Evolutionary conservation across 2,797 vertebrate genomes (phyloP).

Genomic region (Brachyrhaphis roseni): DNA sequence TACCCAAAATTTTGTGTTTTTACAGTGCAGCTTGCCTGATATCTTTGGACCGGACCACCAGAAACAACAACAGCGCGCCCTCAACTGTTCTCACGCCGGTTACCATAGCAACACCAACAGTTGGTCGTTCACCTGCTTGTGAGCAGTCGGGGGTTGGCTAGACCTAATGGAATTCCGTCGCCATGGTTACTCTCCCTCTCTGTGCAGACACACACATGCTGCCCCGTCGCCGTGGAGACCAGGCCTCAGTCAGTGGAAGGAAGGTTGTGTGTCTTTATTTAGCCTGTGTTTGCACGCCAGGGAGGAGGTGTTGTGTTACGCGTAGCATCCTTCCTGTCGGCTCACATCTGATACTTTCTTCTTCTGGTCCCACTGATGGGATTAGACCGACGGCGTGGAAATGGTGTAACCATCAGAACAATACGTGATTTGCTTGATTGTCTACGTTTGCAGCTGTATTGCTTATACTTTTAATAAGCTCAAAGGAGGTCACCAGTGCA

Average conservation of each 20-base stretch:
- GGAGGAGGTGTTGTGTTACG: background rate
- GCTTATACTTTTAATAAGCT: background rate
- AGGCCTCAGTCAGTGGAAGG: background rate
- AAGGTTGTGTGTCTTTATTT: constrained; percentile 8
- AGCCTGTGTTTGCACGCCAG: background rate
- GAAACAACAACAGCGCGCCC: background rate
- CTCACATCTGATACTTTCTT: constrained; percentile 1
- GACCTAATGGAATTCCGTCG: background rate
- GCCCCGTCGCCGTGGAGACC: constrained; percentile 19
- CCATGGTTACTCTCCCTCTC: constrained; percentile 2
- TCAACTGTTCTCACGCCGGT: background rate
- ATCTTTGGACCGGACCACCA: background rate
- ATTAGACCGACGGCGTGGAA: background rate
- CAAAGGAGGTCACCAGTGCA: background rate
- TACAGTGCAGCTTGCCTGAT: background rate
- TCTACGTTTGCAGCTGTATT: background rate
- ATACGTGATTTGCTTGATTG: background rate
- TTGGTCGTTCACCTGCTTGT: background rate
- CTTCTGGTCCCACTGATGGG: background rate
- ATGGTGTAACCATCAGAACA: background rate
- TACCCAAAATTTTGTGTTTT: no score
- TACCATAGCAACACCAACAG: constrained; percentile 12
- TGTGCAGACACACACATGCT: background rate
- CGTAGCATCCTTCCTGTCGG: constrained; percentile 21
- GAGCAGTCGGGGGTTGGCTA: background rate